phyloP scores from a whole-genome alignment of 2,113 vertebrate genomes.

The Gymnorhina tibicen region DNA sequence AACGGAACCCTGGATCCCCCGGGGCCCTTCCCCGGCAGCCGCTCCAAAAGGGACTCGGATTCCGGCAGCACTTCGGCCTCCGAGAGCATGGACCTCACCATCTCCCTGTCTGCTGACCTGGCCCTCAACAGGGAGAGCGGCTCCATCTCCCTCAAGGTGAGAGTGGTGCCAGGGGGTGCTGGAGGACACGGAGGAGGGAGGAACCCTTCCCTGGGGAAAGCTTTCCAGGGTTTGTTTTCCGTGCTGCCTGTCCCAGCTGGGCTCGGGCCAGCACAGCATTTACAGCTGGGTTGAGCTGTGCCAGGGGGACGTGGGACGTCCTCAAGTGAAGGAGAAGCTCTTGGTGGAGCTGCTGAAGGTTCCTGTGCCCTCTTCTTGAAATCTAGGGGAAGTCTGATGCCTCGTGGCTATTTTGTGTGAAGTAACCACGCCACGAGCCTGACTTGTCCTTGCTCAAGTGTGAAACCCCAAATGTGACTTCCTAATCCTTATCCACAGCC shows the following conservation, averaged over 20 bases:
- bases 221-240: not conserved
- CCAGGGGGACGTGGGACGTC: rapidly evolving
- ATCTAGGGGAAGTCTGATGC: not conserved
- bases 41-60: constrained; percentile 76
- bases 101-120: constrained; percentile 76
- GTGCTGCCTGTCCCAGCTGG: not conserved
- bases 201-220: not conserved
- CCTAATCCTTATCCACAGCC: not conserved
- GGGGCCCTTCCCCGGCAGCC: not conserved
- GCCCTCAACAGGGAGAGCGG: constrained; percentile 78
- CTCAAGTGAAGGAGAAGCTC: not conserved
- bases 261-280: not conserved
- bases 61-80: constrained; percentile 79
- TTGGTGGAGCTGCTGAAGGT: not conserved
- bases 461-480: not conserved
- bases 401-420: not conserved
- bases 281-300: not conserved
- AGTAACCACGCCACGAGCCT: rapidly evolving
- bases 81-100: constrained; percentile 80
- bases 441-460: not conserved
- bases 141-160: constrained; percentile 84
- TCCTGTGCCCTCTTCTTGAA: not conserved
- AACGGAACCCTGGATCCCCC: constrained; percentile 64
- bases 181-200: not conserved
- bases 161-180: not conserved